Base-by-base conservation (phyloP, 2,888 invertebrate species). In the Trichopoda pennipes region DNA sequence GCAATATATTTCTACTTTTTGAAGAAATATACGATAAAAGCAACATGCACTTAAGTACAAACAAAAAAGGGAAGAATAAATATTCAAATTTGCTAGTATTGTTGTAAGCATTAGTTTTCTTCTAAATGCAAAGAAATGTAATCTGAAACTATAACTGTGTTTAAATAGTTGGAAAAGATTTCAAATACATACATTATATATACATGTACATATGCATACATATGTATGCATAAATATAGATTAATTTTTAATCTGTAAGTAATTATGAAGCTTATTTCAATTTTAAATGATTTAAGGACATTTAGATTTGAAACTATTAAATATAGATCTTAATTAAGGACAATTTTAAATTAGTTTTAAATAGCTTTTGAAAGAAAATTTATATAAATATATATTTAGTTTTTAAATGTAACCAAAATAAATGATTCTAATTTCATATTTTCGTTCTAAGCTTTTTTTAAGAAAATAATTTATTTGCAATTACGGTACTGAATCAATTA, bases 1-100 rank as follows among this genome's bases (percentile, higher is more conserved):
- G 32, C 60, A 66, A 81, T 77, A 77, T 68, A 77, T 61, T 58
- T 32, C 61, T 19, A 58, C n/a, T 44, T 66, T 75, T 42, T n/a
- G 12, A 17, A 51, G 38, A 58, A 38, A 75, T 58, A 38, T 38
- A n/a, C n/a, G n/a, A 60, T 19, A 51, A 42, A 56, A 56, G 58
- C 35, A 35, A 21, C 35, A 70, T 58, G 35, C 35, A n/a, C 47
- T 70, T 47, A 32, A 38, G 6, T 44, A 47, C n/a, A 47, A 47
- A n/a, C 8, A 16, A 44, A 7, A n/a, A 16, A 7, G 3, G 16
- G 19, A 6, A 9, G 4, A n/a, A 17, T 49, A 19, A 2, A 19
- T 17, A 49, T n/a, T n/a, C 9, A 16, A 16, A 44, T 44, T 38
- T 10, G 1, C 38, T 12, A 3, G 12, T 38, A n/a, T 38, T 38